Conservation (phyloP, 2,113 vertebrate genomes). For the Myotis yumanensis region DNA sequence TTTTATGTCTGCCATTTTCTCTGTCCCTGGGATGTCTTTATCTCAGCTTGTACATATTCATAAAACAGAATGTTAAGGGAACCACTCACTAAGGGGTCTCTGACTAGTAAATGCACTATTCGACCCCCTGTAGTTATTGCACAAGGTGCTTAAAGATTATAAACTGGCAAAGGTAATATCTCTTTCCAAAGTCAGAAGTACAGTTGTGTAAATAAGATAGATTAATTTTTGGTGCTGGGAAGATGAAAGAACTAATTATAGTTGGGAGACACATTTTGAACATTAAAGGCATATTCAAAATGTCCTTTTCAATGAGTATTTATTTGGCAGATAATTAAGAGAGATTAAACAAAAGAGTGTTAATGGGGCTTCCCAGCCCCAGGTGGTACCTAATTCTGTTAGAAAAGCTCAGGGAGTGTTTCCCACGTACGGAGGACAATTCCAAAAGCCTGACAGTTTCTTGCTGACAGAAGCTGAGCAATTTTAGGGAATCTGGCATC, state of each 20-base stretch:
- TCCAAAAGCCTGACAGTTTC: background rate
- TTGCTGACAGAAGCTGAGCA: background rate
- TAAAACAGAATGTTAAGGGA: background rate
- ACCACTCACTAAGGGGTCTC: background rate
- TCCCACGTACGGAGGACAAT: background rate
- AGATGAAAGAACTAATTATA: constrained; percentile 32
- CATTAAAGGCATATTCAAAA: constrained; percentile 35
- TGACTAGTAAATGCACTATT: background rate
- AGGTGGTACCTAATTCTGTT: background rate
- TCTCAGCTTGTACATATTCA: background rate
- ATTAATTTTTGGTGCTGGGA: constrained; percentile 40
- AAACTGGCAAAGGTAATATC: background rate
- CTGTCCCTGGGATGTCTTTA: constrained; percentile 25
- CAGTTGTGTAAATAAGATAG: constrained; percentile 22
- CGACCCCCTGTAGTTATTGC: background rate
- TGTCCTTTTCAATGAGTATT: constrained; percentile 33
- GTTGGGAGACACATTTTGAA: constrained; percentile 34
- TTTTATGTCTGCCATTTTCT: background rate
- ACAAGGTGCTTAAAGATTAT: background rate
- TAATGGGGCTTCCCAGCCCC: background rate
- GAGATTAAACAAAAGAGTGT: constrained; percentile 39
- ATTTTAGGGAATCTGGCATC: background rate
- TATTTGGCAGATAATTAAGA: constrained; percentile 47
- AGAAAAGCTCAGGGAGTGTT: background rate
- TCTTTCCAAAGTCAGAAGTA: constrained; percentile 26